Base-by-base conservation (phyloP, 1,140 invertebrate genomes). In the Pseudomyrmex cubaensis region DNA sequence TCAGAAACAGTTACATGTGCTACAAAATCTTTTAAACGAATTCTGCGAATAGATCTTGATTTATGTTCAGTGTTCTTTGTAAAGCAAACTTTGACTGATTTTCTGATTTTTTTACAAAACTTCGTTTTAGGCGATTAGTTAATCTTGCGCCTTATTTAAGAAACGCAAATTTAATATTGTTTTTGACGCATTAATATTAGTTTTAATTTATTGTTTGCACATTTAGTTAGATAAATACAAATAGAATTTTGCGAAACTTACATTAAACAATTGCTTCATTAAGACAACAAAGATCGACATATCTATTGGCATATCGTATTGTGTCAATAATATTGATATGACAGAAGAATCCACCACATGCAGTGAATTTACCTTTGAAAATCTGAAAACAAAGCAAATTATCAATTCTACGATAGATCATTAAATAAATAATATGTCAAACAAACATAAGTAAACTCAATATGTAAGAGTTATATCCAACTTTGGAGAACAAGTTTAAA, bases 11-110 rank as follows among this genome's bases (percentile, higher is more conserved):
- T 8, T 15, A 8, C 22, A 54, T 61, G 59, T 70, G 20, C 2
- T 35, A 7, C 5, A 1, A 78, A 15, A 3, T 25, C 17, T 59
- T 70, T 56, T 35, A 35, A 80, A 80, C 44, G 12, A 80, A 80
- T 73, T 83, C 80, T 54, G 63, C 10, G 54, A 86, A 35, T 15
- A 9, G 10, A 70, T 62, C 50, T 78, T 62, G 76, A 20, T 57
- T 56, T 59, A 17, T 48, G 86, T 54, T 8, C 46, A 5, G 62
- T 48, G 82, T 61, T 52, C 59, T 85, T 87, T 35, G 22, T 67
- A 85, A 59, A 83, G 56, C 50, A 85, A 82, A 77, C 61, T 77
- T 67, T 15, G 15, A 20, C 46, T 54, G 48, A 82, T 74, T 85
- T 61, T 67, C 12, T 56, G 20, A 20, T 20, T 20, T 17, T 66